These are phyloP conservation scores for Spicauda simplicius DNA, from an alignment of 2,888 invertebrate genomes.

Conservation along the genomic window DNA sequence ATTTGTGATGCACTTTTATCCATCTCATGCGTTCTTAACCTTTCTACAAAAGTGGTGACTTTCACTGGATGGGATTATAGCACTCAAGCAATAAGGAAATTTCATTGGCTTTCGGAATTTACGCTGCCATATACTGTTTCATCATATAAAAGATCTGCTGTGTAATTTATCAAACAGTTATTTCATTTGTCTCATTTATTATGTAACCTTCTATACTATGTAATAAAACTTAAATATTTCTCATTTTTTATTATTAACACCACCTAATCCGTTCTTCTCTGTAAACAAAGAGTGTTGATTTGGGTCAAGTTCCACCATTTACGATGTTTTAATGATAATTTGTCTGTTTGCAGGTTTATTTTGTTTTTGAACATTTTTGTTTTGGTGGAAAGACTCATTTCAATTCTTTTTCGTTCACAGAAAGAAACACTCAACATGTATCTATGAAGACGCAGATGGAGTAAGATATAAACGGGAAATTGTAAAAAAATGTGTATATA, in stretches of 20 bases:
- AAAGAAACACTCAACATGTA: conserved; percentile 16
- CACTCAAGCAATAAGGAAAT: too few species aligned
- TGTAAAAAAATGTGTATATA: conserved; percentile 1
- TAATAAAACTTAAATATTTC: neutral
- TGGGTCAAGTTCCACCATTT: conserved; percentile 74
- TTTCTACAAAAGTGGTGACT: too few species aligned
- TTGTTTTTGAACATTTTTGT: conserved; percentile 33
- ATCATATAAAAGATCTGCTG: too few species aligned
- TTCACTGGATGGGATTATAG: too few species aligned
- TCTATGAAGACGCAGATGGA: conserved; percentile 8
- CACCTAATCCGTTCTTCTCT: conserved; percentile 8
- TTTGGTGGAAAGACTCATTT: conserved; percentile 71
- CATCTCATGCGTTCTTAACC: too few species aligned
- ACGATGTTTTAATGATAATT: conserved; percentile 46
- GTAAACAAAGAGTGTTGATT: conserved; percentile 61
- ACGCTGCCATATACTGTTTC: too few species aligned
- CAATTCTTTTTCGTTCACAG: conserved; percentile 67
- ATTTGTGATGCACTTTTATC: neutral
- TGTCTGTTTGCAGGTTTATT: conserved; percentile 46
- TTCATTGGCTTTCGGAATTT: too few species aligned
- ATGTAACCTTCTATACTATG: neutral
- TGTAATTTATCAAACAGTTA: too few species aligned
- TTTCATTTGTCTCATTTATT: neutral
- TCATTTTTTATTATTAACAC: neutral
- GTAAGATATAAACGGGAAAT: conserved; percentile 3